A percentile compares a stretch with the other conserved stretches of the same genome.
Conservation (phyloP, 2,888 invertebrate species). For the Melanchra persicariae region DNA sequence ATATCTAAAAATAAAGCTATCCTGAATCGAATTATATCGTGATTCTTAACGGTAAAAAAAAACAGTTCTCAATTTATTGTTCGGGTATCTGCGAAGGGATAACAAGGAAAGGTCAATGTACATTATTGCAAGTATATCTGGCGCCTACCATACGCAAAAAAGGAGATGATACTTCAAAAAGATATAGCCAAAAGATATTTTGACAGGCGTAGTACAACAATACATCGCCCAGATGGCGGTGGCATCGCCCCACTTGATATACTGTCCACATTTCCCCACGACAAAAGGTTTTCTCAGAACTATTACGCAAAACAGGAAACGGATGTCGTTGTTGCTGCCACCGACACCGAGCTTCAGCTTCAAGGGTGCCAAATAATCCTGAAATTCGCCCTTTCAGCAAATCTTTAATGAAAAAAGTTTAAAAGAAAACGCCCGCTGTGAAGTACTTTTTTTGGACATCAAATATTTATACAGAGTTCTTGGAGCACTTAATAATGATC, state of each 20-base stretch:
- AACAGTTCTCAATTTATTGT: no score
- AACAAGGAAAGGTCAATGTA: no score
- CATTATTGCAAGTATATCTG: no score
- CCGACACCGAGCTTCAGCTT: constrained; percentile 60
- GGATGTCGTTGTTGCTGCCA: constrained; percentile 68
- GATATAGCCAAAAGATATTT: constrained; percentile 34
- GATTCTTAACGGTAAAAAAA: no score
- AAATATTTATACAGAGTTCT: constrained; percentile 62
- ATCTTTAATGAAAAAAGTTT: constrained; percentile 66
- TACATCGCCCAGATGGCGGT: constrained; percentile 53
- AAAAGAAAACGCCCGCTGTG: constrained; percentile 49
- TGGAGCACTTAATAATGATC: constrained; percentile 48
- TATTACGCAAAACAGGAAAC: constrained; percentile 75
- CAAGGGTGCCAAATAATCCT: constrained; percentile 61
- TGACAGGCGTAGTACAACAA: constrained; percentile 44
- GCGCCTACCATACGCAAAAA: no score
- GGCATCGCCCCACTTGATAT: constrained; percentile 47
- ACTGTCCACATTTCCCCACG: constrained; percentile 50
- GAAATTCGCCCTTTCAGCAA: constrained; percentile 53
- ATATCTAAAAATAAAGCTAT: no score
- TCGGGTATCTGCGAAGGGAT: no score
- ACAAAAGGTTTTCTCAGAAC: constrained; percentile 73
- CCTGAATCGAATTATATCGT: no score
- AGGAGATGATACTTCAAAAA: constrained; percentile 23
- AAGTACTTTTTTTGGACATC: constrained; percentile 60